Evolutionary conservation across 1,140 invertebrate genomes (phyloP), one percentile per base, ranked within the genome.

Genomic region (Globodera rostochiensis): DNA sequence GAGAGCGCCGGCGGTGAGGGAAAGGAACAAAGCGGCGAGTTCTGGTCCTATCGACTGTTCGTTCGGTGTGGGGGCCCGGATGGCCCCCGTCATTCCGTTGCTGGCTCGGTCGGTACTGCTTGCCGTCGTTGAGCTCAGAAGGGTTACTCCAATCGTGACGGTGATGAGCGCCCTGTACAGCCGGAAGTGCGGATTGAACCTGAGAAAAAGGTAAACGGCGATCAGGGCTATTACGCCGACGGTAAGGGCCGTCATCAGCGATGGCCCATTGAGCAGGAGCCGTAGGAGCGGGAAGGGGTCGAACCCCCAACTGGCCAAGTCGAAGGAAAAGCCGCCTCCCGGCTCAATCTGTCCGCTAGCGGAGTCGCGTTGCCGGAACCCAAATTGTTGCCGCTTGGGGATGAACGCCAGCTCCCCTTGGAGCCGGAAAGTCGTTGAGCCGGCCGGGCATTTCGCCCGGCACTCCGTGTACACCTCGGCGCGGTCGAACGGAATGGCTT

Each of bases 361-460:
- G 9, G 49, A 53, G 1, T 53, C 21, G 6, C 73, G 73, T 4
- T 49, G 15, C 6, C n/a, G n/a, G 25, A 53, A 74, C 9, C 57
- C 49, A 7, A 74, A 74, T 25, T 74, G 73, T 9, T 74, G 73
- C 21, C 36, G 73, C 1, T 25, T 19, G 36, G 73, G 73, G 6
- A 74, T 74, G 36, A 53, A 74, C 21, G n/a, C 57, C 6, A 74
- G 11, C 4, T 74, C 45, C 36, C 73, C 73, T 3, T 74, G 19
- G 6, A 74, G 73, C n/a, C n/a, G 49, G 21, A 74, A 74, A 3
- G 49, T 49, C 9, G 49, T 74, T 3, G 57, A 46, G 25, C 73
- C 73, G 6, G 73, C 73, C 9, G 73, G 73, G 36, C 73, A 74
- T 21, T 74, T 57, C 36, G 45, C 73, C 21, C 25, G 71, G 21